Evolutionary conservation across 1,140 invertebrate species (phyloP).

Genomic region (Pseudomyrmex dendroicus): DNA sequence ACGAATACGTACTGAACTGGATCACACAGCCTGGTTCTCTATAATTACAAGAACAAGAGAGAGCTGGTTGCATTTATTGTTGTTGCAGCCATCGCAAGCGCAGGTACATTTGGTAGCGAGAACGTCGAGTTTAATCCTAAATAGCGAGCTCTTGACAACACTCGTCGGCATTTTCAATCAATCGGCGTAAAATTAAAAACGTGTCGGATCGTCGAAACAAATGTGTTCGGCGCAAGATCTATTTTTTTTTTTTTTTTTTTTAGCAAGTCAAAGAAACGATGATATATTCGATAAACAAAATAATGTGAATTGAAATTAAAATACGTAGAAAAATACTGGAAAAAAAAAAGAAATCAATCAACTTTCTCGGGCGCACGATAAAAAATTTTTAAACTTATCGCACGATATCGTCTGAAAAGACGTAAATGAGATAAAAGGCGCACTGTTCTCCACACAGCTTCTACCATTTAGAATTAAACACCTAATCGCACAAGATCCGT

Average conservation of each 20-base stretch:
- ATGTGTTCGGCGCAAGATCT: too few relatives aligned
- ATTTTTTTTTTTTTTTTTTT: too few relatives aligned
- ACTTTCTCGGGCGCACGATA: too few relatives aligned
- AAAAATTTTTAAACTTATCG: too few relatives aligned
- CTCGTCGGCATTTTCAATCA: neutral
- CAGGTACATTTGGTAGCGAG: slow-evolving; percentile 69
- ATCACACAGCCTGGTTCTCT: slow-evolving; percentile 66
- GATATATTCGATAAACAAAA: too few relatives aligned
- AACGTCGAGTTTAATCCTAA: slow-evolving; percentile 51
- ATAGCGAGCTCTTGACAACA: slow-evolving; percentile 5
- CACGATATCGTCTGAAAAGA: neutral
- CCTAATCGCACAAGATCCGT: slow-evolving; percentile 39
- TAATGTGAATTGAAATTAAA: too few relatives aligned
- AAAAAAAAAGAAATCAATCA: too few relatives aligned
- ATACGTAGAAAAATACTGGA: too few relatives aligned
- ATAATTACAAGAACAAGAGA: slow-evolving; percentile 42
- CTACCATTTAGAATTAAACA: slow-evolving; percentile 52
- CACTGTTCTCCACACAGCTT: neutral
- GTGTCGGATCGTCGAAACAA: too few relatives aligned
- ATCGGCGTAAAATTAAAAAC: neutral
- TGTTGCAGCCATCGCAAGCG: slow-evolving; percentile 47
- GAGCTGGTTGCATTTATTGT: slow-evolving; percentile 27
- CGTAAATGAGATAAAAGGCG: too few relatives aligned
- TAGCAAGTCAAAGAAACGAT: too few relatives aligned
- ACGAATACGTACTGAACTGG: slow-evolving; percentile 68